Evolutionary conservation across 2,797 vertebrate species (phyloP), one percentile per base, ranked within the genome.

Genomic region (Phylloscopus collybita): DNA sequence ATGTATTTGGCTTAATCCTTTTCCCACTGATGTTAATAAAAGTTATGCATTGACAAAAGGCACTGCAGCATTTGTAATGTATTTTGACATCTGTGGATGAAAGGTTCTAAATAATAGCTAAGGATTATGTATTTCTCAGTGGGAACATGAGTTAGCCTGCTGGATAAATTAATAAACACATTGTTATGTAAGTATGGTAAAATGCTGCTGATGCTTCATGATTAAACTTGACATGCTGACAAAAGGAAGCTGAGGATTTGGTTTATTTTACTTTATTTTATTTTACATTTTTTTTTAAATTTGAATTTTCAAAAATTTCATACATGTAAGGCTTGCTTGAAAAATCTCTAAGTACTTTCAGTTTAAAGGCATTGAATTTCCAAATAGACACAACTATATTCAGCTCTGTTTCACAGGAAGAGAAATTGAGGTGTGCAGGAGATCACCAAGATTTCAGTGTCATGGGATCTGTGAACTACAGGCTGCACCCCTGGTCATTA

Each of bases 121-220:
- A 84, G 86, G 86, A 87, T 88, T 90, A 69, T 71, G 2, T 92
- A 78, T 88, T 95, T 67, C 45, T 92, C 62, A 40, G 26, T 67
- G 67, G 51, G 42, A 96, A 76, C 53, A 67, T 10, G 71, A 94
- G 53, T 71, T 86, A 92, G 45, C 57, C 83, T 8, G 2, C 45
- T 70, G 73, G 82, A 86, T 93, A 94, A 93, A 92, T 92, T 95
- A 93, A 92, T 91, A 90, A 93, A 92, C 80, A 84, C 76, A 54
- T 88, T 85, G 86, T 88, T 95, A 92, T 56, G 19, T 81, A 95
- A 88, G 50, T 90, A 64, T 80, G 47, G 57, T 30, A 90, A 92
- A 94, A 70, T 45, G 57, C 67, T 64, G 72, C 51, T 80, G 56
- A 57, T 86, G 64, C 51, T 88, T 94, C 54, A 19, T 73, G 51